Evolutionary conservation across 37 sponge, comb jelly and placozoan species (phyloP).

Genomic region (Ephydatia muelleri): DNA sequence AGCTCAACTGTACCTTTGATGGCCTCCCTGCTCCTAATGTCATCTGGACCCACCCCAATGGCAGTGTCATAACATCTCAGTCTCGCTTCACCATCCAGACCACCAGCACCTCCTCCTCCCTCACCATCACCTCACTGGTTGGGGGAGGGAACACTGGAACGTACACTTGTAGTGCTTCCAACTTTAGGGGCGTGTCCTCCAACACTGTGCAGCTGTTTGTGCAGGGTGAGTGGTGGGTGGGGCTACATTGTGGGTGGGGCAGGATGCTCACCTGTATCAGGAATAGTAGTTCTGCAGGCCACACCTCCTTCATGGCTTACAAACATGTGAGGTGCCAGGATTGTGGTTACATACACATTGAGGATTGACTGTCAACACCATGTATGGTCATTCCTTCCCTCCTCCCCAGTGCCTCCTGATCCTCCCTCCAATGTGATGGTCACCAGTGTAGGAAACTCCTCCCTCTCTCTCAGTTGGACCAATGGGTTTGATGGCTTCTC

Average conservation of each 20-base stretch:
- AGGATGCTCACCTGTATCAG: no score
- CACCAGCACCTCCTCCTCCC: neutral
- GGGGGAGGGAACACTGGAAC: neutral
- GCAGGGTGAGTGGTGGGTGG: neutral
- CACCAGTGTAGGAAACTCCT: neutral
- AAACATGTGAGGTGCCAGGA: no score
- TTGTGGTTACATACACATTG: no score
- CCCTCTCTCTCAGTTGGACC: neutral
- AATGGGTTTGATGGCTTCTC: neutral
- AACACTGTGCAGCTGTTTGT: neutral
- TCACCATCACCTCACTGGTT: neutral
- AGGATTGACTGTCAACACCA: no score
- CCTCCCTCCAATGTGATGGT: neutral
- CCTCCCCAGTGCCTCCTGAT: neutral
- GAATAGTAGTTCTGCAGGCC: no score
- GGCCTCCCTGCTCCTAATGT: slow-evolving; percentile 28
- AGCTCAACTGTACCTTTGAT: slow-evolving; percentile 17
- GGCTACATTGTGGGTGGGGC: no score
- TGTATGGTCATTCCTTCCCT: neutral
- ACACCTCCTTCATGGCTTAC: no score
- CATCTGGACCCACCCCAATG: slow-evolving; percentile 35
- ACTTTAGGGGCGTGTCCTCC: neutral
- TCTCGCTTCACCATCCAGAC: neutral
- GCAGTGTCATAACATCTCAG: neutral
- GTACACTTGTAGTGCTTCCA: neutral